Conservation (phyloP, 2,888 invertebrate genomes). For the Pachymerium ferrugineum region DNA sequence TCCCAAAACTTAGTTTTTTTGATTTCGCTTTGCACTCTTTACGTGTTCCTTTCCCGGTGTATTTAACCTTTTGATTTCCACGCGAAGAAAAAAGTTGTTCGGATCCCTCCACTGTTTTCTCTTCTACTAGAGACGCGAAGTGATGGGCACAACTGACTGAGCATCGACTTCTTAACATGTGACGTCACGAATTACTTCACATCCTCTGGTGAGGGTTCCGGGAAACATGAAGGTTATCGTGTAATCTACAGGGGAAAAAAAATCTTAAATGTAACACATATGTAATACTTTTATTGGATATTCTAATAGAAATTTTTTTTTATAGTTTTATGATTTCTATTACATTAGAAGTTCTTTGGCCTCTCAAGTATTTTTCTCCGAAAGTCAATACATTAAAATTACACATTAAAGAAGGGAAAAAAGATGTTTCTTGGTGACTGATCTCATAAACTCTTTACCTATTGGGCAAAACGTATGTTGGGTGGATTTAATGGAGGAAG, state of each 20-base stretch:
- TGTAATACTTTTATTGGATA: too few species aligned
- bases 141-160: slow-evolving; percentile 11
- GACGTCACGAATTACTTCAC: neutral
- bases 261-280: neutral
- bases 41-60: neutral
- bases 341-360: neutral
- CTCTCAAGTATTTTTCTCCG: neutral
- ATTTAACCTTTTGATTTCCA: neutral
- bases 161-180: slow-evolving; percentile 2
- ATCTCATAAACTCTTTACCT: neutral
- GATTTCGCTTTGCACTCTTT: neutral
- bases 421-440: neutral
- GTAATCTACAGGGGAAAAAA: neutral
- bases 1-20: neutral
- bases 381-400: neutral
- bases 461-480: neutral
- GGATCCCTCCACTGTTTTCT: neutral
- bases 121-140: neutral
- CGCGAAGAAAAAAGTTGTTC: neutral
- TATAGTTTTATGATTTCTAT: too few species aligned
- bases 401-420: neutral
- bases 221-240: too few species aligned
- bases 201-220: neutral
- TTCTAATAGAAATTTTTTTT: too few species aligned
- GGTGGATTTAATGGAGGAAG: neutral